Base-by-base conservation (phyloP, 1,140 invertebrate genomes). In the Eufriesea mexicana region DNA sequence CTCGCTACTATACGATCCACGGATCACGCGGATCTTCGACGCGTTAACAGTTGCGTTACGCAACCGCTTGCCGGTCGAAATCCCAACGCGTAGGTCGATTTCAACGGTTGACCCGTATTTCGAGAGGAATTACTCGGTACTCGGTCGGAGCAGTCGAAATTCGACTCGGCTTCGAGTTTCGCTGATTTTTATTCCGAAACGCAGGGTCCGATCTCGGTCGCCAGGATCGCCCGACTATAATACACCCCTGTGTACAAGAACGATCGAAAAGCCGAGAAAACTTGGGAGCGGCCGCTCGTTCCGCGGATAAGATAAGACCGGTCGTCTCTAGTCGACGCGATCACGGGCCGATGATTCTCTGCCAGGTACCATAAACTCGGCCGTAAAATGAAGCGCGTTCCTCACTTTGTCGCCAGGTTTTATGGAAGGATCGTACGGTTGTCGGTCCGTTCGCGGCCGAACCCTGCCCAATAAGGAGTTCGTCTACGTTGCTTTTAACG, bases 401-500 rank as follows among this genome's bases (percentile, higher is more conserved):
- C 74, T 89, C 89, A 89, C 73, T 89, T 89, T 89, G 88, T 87
- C 88, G 73, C 66, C 77, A 79, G 78, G 35, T 87, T 89, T 89
- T 89, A 89, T 89, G 88, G 81, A 85, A 87, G 78, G 59, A 68
- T 61, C 75, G 64, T 47, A 61, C 54, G 57, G 51, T 59, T 62
- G 62, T 49, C 54, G 25, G 57, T 79, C 42, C 35, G 54, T 28
- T 16, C 66, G 42, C n/a, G n/a, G 54, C 66, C 61, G 28, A 75
- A 61, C 47, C 28, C 47, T 42, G 72, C 87, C 71, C 55, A 84
- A 84, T 61, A 76, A 88, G 74, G 76, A 51, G 28, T 88, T 86
- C 59, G 77, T 86, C 84, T 75, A 86, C 59, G 84, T 62, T 61
- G 64, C 45, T 87, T 87, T 87, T 87, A 87, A 83, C 79, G 64